These are phyloP conservation scores for Erebia palarica DNA, from an alignment of 2,888 invertebrate genomes.

Conservation along the genomic window DNA sequence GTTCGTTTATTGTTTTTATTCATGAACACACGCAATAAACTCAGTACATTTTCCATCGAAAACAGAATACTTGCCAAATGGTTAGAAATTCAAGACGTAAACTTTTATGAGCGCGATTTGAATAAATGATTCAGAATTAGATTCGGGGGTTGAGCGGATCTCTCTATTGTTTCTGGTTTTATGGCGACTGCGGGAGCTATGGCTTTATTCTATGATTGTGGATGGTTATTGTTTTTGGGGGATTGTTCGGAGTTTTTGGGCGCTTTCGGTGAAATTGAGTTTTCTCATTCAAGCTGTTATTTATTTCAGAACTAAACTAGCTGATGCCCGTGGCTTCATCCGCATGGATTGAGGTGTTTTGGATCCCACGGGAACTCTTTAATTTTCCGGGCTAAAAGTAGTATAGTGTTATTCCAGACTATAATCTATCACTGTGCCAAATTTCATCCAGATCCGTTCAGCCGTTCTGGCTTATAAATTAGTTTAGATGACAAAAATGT, in stretches of 20 bases:
- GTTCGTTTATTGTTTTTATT: constrained; percentile 18
- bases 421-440: too few species aligned
- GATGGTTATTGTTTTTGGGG: constrained; percentile 25
- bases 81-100: constrained; percentile 36
- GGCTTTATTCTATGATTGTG: constrained; percentile 31
- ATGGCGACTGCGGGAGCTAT: constrained; percentile 27
- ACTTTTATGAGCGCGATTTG: constrained; percentile 36
- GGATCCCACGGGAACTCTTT: too few species aligned
- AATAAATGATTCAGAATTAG: constrained; percentile 39
- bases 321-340: too few species aligned
- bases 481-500: too few species aligned
- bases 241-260: constrained; percentile 5
- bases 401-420: too few species aligned
- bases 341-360: too few species aligned
- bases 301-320: background rate
- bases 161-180: constrained; percentile 37
- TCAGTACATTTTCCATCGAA: constrained; percentile 16
- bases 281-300: background rate
- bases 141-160: constrained; percentile 28
- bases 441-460: too few species aligned
- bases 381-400: too few species aligned
- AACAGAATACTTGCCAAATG: constrained; percentile 30
- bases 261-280: constrained; percentile 9
- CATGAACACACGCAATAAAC: constrained; percentile 10
- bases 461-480: too few species aligned